These are phyloP conservation scores for Littorina saxatilis DNA, from an alignment of 1,140 invertebrate species.

Conservation along the genomic window DNA sequence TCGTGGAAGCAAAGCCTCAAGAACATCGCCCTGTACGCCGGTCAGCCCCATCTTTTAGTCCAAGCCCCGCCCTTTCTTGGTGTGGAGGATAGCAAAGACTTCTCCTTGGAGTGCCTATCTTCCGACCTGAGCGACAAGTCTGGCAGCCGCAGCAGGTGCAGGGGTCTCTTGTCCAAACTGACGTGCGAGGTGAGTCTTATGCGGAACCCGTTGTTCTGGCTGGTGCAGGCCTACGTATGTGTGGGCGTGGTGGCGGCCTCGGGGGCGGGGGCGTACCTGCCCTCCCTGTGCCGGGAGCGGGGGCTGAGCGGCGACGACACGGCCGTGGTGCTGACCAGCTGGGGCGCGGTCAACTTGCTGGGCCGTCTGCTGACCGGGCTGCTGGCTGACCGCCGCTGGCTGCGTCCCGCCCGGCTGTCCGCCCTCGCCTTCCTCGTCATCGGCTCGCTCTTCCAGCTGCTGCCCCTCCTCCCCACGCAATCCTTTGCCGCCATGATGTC, in stretches of 20 bases:
- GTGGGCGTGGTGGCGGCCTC: background rate
- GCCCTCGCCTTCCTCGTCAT: background rate
- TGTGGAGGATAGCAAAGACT: too few relatives aligned
- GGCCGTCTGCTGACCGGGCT: background rate
- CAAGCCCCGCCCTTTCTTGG: background rate
- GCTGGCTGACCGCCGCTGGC: background rate
- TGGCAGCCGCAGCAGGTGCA: too few relatives aligned
- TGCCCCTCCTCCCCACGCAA: background rate
- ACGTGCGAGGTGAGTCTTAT: background rate
- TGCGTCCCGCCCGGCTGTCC: background rate
- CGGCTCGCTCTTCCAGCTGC: background rate
- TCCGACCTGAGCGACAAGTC: too few relatives aligned
- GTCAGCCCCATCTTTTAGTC: background rate
- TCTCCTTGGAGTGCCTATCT: too few relatives aligned
- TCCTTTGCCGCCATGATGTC: background rate
- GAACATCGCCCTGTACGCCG: background rate
- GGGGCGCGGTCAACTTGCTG: background rate
- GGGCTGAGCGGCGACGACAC: background rate
- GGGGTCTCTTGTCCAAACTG: too few relatives aligned
- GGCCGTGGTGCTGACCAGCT: background rate
- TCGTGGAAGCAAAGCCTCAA: too few relatives aligned
- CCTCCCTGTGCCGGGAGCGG: background rate
- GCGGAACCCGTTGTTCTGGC: slow-evolving; percentile 7
- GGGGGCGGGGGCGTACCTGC: slow-evolving; percentile 7
- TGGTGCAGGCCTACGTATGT: slow-evolving; percentile 15